Percentiles rank a stretch among this genome's conserved stretches.
These are phyloP conservation scores for Oryctolagus cuniculus DNA, from an alignment of 2,113 vertebrate genomes.

Conservation along the genomic window mOryCun1.1 NC_091448.1:7770501-7771000, in stretches of 20 bases:
- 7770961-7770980: rapidly evolving
- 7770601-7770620: too few relatives aligned
- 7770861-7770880: not conserved
- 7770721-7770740: not conserved
- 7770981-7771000: not conserved
- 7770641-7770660: not conserved
- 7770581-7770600: not conserved
- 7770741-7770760: not conserved
- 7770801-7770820: too few relatives aligned
- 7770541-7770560: rapidly evolving
- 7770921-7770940: not conserved
- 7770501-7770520: not conserved
- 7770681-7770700: not conserved
- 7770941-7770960: not conserved
- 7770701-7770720: not conserved
- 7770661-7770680: not conserved
- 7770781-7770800: not conserved
- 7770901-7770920: not conserved
- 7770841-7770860: not conserved
- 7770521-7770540: not conserved
- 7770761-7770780: not conserved
- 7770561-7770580: not conserved
- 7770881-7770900: not conserved
- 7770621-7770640: not conserved
- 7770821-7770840: not conserved